Evolutionary conservation across 2,113 vertebrate genomes (phyloP).

Genomic region (Cochlearius cochlearius): DNA sequence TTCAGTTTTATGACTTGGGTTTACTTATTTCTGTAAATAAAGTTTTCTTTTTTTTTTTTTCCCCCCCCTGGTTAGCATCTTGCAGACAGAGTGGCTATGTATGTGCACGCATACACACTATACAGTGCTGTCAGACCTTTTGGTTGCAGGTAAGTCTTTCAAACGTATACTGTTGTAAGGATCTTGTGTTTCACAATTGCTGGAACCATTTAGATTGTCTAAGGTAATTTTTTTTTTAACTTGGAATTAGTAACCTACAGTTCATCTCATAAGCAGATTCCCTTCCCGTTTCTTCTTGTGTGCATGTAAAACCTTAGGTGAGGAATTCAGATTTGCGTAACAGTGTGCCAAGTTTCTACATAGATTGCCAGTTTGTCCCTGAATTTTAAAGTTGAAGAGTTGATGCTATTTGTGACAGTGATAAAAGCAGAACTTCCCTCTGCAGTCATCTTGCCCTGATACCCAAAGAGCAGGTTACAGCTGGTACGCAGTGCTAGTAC

Average conservation of each 20-base stretch:
- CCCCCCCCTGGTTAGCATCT: constrained; percentile 86
- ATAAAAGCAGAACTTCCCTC: neutral
- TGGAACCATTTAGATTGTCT: neutral
- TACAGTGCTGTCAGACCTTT: constrained; percentile 98
- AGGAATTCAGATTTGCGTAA: neutral
- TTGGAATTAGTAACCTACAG: neutral
- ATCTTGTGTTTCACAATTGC: neutral
- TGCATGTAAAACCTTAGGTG: neutral
- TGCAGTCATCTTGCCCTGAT: neutral
- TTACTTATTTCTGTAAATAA: neutral
- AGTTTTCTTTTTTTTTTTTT: neutral
- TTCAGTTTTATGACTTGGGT: neutral
- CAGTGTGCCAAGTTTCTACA: neutral
- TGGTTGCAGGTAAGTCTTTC: constrained; percentile 88
- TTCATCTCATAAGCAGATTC: neutral
- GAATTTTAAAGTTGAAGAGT: neutral
- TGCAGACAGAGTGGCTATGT: constrained; percentile 97
- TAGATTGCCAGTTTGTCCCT: neutral
- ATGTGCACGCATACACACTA: constrained; percentile 95
- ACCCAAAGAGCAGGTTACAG: neutral
- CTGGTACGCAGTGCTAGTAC: neutral
- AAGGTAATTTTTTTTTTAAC: neutral
- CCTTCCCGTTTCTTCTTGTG: neutral
- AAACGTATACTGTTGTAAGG: neutral
- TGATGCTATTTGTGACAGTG: neutral